Evolutionary conservation across 2,797 vertebrate genomes (phyloP), one percentile per base, ranked within the genome.

Genomic region (Tarsius wallacei): DNA sequence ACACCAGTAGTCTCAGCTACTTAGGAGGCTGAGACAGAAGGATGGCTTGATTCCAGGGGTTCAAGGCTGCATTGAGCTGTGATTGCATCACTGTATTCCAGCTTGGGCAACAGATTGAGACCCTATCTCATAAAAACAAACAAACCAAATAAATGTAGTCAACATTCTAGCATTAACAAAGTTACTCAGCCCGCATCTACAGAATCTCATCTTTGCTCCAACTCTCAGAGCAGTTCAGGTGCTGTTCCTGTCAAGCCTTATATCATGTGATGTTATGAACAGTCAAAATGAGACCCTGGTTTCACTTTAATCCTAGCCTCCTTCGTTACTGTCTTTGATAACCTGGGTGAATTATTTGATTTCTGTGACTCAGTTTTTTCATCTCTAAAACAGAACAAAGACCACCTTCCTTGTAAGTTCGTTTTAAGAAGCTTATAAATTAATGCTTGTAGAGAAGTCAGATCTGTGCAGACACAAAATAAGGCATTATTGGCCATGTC

Each of bases 241-340:
- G n/a, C 63, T n/a, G 8, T 85, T 71, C 21, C 12, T 0, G 4
- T 28, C 76, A 47, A 68, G 4, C 2, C 24, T 9, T n/a, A 59
- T 10, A 2, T 51, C 26, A 22, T 2, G 28, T 6, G 8, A 16
- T 49, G 0, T 81, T 24, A n/a, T 0, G 2, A 66, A 64, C 7
- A 83, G 14, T 31, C 19, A 73, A 36, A n/a, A 71, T 42, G 24
- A 88, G 16, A 24, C 31, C 16, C 0, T 71, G 6, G 1, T 10
- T 59, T 3, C 5, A 7, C 16, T 51, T 66, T 85, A 74, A 83
- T 74, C 10, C 11, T 31, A 57, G 5, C 28, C 12, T 17, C 5
- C 5, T 5, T 11, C 7, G 31, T 87, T 51, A 55, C 24, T 84
- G 92, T 28, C 22, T 42, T 64, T 92, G 13, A 22, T 5, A 84